Conservation (phyloP, 2,113 vertebrate genomes). For the Pedionomus torquatus region DNA sequence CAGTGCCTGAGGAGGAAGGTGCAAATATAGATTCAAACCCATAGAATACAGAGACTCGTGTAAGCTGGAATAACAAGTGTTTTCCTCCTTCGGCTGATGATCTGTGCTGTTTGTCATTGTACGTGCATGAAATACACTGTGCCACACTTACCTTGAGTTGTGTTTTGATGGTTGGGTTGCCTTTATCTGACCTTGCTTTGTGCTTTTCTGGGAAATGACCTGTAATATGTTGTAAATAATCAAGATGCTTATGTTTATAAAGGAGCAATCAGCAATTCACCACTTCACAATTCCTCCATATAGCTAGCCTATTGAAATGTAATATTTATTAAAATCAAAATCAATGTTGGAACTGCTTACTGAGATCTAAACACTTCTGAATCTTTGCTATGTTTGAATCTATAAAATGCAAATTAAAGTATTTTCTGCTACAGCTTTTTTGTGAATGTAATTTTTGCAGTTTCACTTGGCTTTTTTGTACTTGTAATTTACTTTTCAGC, state of each 20-base stretch:
- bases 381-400: slow-evolving; percentile 51
- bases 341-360: slow-evolving; percentile 14
- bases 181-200: slow-evolving; percentile 21
- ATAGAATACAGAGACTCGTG: not conserved
- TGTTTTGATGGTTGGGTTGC: slow-evolving; percentile 19
- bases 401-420: slow-evolving; percentile 67
- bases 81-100: not conserved
- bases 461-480: too few relatives aligned
- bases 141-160: slow-evolving; percentile 7
- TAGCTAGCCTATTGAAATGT: slow-evolving; percentile 1
- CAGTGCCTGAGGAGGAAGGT: not conserved
- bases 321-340: slow-evolving; percentile 57
- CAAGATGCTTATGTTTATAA: slow-evolving; percentile 36
- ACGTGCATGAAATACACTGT: slow-evolving; percentile 11
- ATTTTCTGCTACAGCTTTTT: slow-evolving; percentile 59
- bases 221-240: slow-evolving; percentile 62
- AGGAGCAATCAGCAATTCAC: not conserved
- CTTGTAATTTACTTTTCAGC: not conserved
- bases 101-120: not conserved
- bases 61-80: not conserved
- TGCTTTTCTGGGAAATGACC: slow-evolving; percentile 27
- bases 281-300: not conserved
- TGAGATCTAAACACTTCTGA: slow-evolving; percentile 25
- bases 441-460: not conserved
- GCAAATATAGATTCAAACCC: not conserved